Evolutionary conservation across 2,888 invertebrate genomes (phyloP), one percentile per base, ranked within the genome.

Genomic region (Stictocephala bisonia): DNA sequence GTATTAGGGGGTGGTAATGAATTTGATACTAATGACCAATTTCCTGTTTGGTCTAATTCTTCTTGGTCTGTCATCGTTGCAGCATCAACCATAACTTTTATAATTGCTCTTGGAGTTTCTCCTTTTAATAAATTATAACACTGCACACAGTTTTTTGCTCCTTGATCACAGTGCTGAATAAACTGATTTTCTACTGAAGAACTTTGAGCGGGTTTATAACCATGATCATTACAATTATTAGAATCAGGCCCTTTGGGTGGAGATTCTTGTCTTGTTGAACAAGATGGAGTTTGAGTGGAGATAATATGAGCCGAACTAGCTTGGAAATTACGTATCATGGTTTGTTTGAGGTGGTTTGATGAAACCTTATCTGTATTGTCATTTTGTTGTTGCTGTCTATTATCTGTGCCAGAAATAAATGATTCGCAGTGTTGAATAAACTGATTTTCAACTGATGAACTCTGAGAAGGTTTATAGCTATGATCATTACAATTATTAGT

Each of bases 51-150:
- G 48, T 78, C 79, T 71, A 77, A 78, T 70, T 80, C 80, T 50
- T 80, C 80, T 29, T 79, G 78, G 70, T 80, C 80, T n/a, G 80
- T 80, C 80, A 80, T 80, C 7, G 80, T 80, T 22, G 79, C 78
- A 20, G 77, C 80, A 76, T 80, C 80, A 22, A 80, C 76, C 78
- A 79, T 79, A 11, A 76, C 66, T 51, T 75, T 75, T 18, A 67
- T 72, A 11, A 68, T 35, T 7, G 73, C 68, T 7, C 18, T 60
- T 27, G 73, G 44, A 6, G 75, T 27, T 53, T 74, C 75, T 24
- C 74, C 74, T 41, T 77, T 77, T 18, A 69, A 20, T 35, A 58
- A 29, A 24, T 73, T 68, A 60, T 74, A 75, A 70, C 75, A 75
- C 71, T 76, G 76, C 22, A 75, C 71, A 73, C 76, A 76, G 53